phyloP scores from a whole-genome alignment of 2,888 invertebrate species.

The Drosophila meridionalis region DNA sequence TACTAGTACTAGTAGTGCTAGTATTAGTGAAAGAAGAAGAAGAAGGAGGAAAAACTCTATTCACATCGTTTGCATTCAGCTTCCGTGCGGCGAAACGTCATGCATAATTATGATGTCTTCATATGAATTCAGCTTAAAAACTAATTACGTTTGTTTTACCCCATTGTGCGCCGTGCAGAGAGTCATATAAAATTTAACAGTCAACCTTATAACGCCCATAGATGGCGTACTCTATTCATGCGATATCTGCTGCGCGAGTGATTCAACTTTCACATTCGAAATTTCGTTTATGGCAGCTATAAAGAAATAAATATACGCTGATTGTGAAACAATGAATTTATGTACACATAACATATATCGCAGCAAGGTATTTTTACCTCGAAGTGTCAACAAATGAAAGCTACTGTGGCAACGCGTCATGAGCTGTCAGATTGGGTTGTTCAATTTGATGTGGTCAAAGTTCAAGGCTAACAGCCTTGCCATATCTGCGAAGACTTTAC shows the following conservation, averaged over 20 bases:
- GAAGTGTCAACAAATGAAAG: background rate
- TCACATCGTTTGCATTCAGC: constrained; percentile 11
- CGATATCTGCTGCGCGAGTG: background rate
- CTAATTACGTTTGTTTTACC: constrained; percentile 3
- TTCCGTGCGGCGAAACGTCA: background rate
- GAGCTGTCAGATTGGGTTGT: background rate
- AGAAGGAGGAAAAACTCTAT: background rate
- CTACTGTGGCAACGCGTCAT: constrained; percentile 4
- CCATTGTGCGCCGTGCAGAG: background rate
- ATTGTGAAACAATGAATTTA: background rate
- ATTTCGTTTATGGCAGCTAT: background rate
- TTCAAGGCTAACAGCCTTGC: background rate
- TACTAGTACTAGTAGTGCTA: background rate
- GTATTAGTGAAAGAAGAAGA: background rate
- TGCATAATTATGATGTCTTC: constrained; percentile 14
- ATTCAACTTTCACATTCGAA: background rate
- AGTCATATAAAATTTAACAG: constrained; percentile 4
- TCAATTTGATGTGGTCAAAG: background rate
- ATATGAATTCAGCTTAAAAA: constrained; percentile 1
- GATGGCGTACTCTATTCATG: background rate
- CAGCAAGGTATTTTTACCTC: background rate
- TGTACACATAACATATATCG: background rate
- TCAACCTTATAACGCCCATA: background rate
- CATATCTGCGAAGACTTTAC: background rate
- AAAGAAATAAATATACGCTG: background rate